These are phyloP conservation scores for Carcinoscorpius rotundicauda DNA, from an alignment of 1,140 invertebrate genomes.

Conservation along the genomic window DNA sequence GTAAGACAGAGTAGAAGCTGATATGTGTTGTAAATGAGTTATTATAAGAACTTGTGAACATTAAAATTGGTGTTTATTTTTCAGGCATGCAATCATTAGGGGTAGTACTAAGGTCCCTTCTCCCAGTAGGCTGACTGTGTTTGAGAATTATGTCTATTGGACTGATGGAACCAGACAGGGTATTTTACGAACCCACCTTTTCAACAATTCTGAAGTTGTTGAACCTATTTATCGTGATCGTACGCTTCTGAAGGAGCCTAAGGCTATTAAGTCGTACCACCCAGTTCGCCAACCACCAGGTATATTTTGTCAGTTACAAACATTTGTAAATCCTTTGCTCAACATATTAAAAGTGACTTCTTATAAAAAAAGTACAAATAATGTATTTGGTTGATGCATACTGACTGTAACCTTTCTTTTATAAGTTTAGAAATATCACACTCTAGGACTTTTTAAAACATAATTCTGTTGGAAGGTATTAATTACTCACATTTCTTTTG, in stretches of 20 bases:
- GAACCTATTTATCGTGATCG: constrained; percentile 64
- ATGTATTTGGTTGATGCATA: no score
- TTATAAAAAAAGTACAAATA: no score
- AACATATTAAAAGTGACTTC: no score
- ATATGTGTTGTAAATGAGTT: no score
- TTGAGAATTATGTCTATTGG: constrained; percentile 88
- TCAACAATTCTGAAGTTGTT: constrained; percentile 54
- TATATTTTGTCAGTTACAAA: constrained; percentile 2
- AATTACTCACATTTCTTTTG: no score
- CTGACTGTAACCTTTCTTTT: no score
- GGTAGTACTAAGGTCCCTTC: constrained; percentile 68
- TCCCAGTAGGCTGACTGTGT: constrained; percentile 66
- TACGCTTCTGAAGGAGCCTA: constrained; percentile 59
- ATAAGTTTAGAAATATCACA: not conserved
- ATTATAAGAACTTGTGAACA: no score
- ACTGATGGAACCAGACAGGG: constrained; percentile 92
- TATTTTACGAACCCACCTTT: constrained; percentile 83
- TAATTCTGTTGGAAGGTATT: not conserved
- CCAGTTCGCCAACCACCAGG: constrained; percentile 52
- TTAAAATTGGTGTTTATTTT: constrained; percentile 12
- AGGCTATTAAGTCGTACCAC: constrained; percentile 69
- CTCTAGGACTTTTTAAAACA: constrained; percentile 1
- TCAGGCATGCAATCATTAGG: constrained; percentile 31
- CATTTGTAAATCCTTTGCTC: no score
- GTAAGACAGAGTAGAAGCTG: no score